Percentiles rank a stretch among this genome's conserved stretches.
Evolutionary conservation across 2,797 vertebrate genomes (phyloP).

Genomic region (Crocodylus rhombifer): DNA sequence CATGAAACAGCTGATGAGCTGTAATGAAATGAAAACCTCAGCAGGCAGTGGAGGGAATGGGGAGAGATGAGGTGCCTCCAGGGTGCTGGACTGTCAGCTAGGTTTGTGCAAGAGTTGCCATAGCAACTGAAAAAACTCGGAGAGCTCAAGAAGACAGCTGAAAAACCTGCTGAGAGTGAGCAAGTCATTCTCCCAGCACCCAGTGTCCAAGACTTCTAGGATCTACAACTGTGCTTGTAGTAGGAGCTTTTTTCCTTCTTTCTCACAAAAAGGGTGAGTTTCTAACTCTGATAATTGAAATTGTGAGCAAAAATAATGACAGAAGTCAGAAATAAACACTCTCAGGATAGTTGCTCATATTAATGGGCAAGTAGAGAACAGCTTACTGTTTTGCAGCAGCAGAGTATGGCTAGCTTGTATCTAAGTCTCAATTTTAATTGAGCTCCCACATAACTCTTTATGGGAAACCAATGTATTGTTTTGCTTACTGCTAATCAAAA

Average conservation of each 20-base stretch:
- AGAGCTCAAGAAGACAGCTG: background rate
- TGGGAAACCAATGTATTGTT: background rate
- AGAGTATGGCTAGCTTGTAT: background rate
- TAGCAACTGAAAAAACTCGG: slow-evolving; percentile 9
- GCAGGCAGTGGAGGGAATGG: background rate
- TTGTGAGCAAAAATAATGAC: background rate
- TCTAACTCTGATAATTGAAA: background rate
- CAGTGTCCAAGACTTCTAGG: accelerated
- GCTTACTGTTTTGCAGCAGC: background rate
- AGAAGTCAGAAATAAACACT: background rate
- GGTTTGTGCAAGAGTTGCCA: slow-evolving; percentile 59
- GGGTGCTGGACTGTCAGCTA: background rate
- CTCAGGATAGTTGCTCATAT: background rate
- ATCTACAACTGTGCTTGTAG: background rate
- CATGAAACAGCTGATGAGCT: background rate
- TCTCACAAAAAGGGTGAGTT: background rate
- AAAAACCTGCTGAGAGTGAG: accelerated
- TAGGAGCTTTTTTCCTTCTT: background rate
- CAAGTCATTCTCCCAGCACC: accelerated
- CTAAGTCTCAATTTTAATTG: background rate
- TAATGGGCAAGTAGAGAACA: background rate
- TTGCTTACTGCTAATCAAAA: background rate
- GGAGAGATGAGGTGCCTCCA: background rate
- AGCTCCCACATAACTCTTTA: background rate
- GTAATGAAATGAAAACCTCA: accelerated